phyloP scores from a whole-genome alignment of 1,140 invertebrate species.

The Anthonomus grandis region DNA sequence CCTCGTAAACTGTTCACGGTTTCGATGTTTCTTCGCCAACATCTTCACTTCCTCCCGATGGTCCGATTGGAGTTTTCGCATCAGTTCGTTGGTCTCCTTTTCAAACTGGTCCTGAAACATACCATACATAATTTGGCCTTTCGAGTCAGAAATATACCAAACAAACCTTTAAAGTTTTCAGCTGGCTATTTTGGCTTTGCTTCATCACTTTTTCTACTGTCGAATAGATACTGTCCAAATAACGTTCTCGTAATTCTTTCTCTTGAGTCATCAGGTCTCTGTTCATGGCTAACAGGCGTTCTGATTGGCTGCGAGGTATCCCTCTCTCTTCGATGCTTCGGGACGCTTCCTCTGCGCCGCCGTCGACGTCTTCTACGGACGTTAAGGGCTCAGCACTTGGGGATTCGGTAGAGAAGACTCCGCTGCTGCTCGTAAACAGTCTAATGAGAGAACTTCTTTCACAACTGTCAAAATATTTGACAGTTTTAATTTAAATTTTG shows the following conservation, averaged over 20 bases:
- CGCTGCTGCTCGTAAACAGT: constrained; percentile 36
- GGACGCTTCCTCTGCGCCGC: constrained; percentile 44
- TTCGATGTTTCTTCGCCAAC: constrained; percentile 73
- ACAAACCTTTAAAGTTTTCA: constrained; percentile 62
- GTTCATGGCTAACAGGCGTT: constrained; percentile 62
- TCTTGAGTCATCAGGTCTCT: constrained; percentile 73
- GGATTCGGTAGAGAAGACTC: constrained; percentile 46
- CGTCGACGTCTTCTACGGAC: constrained; percentile 40
- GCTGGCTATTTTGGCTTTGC: constrained; percentile 72
- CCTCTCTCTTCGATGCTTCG: constrained; percentile 2
- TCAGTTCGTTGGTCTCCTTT: constrained; percentile 76
- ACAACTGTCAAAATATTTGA: neutral
- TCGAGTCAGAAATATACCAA: too few relatives aligned
- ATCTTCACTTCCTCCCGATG: constrained; percentile 84
- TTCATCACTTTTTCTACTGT: constrained; percentile 77
- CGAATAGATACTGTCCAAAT: constrained; percentile 74
- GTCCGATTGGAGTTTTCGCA: constrained; percentile 76
- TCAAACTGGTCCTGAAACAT: constrained; percentile 61
- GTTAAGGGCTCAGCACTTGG: constrained; percentile 45
- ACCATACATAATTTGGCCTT: neutral
- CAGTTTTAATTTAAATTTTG: neutral
- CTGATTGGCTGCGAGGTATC: constrained; percentile 62
- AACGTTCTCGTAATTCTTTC: constrained; percentile 76
- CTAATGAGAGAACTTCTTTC: constrained; percentile 7
- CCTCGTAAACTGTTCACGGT: constrained; percentile 86